Evolutionary conservation across 2,888 invertebrate genomes (phyloP).

Genomic region (Acleris emargana): DNA sequence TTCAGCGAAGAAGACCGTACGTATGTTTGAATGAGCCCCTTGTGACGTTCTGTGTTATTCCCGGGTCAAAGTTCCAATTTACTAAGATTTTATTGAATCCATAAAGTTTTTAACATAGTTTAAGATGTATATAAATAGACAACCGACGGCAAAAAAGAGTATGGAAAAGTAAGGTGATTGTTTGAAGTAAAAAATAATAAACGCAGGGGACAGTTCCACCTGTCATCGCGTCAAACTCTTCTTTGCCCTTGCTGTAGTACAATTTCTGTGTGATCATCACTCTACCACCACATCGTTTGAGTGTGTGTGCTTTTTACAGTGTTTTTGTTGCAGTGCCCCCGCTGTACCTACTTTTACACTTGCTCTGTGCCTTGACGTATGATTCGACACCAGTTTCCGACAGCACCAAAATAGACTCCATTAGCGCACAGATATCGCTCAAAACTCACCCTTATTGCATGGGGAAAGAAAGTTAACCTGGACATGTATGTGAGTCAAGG

Average conservation of each 20-base stretch:
- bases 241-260: no score
- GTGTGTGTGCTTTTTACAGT: conserved; percentile 15
- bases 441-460: conserved; percentile 34
- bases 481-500: conserved; percentile 71
- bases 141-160: no score
- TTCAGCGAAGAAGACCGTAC: conserved; percentile 12
- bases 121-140: no score
- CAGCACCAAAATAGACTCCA: conserved; percentile 45
- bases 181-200: background rate
- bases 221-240: background rate
- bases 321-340: conserved; percentile 20
- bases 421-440: conserved; percentile 38
- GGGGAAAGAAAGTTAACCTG: conserved; percentile 30
- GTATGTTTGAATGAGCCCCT: conserved; percentile 25
- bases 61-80: background rate
- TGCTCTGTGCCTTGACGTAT: conserved; percentile 37
- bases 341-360: conserved; percentile 12
- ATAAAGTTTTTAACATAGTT: no score
- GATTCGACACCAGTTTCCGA: conserved; percentile 41
- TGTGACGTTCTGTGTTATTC: conserved; percentile 3
- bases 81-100: no score
- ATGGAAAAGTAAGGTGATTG: no score
- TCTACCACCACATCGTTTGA: background rate
- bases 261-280: no score
- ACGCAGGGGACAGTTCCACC: background rate